Percentiles rank a stretch among this genome's conserved stretches.
Evolutionary conservation across 2,113 vertebrate species (phyloP).

Genomic region (Calidris pugnax): DNA sequence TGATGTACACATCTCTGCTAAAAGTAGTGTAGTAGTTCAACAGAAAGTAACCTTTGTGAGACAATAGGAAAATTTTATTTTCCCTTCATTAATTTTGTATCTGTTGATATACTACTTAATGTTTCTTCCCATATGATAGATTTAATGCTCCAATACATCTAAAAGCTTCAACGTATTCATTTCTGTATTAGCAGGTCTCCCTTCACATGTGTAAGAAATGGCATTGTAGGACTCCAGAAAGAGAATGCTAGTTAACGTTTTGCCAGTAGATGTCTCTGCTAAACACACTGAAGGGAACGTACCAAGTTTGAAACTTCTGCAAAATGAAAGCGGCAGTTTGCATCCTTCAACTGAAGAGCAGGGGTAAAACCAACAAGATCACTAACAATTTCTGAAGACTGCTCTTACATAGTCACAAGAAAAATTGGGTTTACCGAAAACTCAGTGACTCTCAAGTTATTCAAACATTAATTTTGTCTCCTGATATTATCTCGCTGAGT

Average conservation of each 20-base stretch:
- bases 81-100: not conserved
- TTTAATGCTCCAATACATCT: not conserved
- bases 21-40: not conserved
- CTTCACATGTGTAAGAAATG: not conserved
- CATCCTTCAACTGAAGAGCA: not conserved
- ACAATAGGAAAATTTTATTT: not conserved
- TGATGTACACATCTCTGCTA: not conserved
- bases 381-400: not conserved
- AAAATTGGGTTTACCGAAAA: not conserved
- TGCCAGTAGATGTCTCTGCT: conserved; percentile 63
- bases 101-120: not conserved
- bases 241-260: not conserved
- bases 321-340: not conserved
- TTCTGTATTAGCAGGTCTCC: not conserved
- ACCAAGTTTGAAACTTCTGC: not conserved
- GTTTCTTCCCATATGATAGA: not conserved
- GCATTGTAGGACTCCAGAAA: not conserved
- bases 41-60: not conserved
- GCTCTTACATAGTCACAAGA: not conserved
- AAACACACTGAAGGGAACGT: not conserved
- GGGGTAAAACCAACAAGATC: not conserved
- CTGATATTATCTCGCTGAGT: not conserved
- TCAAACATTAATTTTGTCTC: not conserved
- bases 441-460: not conserved
- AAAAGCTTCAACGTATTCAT: not conserved